phyloP scores from a whole-genome alignment of 2,113 vertebrate genomes.

The Tapirus terrestris region DNA sequence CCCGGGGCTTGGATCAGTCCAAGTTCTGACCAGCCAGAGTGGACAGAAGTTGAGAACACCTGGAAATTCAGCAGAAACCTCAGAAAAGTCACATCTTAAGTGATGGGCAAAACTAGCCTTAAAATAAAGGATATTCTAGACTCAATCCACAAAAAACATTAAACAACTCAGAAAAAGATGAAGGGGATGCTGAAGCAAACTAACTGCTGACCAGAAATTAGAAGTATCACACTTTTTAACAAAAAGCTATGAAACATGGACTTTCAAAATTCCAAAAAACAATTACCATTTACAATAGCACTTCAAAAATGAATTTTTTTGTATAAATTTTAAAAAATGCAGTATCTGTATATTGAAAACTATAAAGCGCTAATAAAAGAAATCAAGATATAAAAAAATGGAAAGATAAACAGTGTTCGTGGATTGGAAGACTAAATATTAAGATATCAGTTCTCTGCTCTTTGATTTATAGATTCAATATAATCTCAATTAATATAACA shows the following conservation, averaged over 20 bases:
- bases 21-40: not conserved
- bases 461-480: not conserved
- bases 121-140: not conserved
- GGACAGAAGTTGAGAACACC: not conserved
- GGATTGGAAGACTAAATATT: not conserved
- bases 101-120: not conserved
- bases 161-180: not conserved
- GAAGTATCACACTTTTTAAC: not conserved
- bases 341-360: not conserved
- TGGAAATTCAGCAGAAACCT: not conserved
- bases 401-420: not conserved
- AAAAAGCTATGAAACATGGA: not conserved
- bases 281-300: not conserved
- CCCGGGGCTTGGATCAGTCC: fast-evolving
- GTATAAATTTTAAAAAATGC: not conserved
- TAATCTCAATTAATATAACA: not conserved
- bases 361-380: not conserved
- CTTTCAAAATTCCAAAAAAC: not conserved
- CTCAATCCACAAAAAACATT: not conserved
- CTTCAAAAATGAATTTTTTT: not conserved
- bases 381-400: not conserved
- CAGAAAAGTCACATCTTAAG: not conserved
- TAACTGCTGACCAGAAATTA: not conserved
- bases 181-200: not conserved
- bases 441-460: not conserved